Evolutionary conservation across 2,113 vertebrate species (phyloP).

Genomic region (Axis porcinus): DNA sequence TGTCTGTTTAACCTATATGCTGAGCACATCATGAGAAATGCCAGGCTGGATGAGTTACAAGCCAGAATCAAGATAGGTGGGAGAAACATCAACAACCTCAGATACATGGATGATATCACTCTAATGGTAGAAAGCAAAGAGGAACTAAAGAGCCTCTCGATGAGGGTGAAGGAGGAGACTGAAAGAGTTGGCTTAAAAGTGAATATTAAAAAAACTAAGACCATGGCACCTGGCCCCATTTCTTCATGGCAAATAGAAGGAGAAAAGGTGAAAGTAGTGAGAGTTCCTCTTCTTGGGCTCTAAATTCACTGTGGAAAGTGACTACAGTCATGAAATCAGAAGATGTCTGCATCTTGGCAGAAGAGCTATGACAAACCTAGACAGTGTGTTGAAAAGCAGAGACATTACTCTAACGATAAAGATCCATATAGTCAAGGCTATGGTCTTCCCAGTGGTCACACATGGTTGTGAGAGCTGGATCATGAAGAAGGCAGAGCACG

Average conservation of each 20-base stretch:
- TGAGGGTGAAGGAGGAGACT: neutral
- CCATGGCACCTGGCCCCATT: neutral
- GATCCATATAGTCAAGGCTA: neutral
- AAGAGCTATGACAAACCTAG: neutral
- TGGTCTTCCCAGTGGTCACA: neutral
- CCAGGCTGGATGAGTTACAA: neutral
- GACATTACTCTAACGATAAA: neutral
- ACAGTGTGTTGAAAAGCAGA: neutral
- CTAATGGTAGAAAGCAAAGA: neutral
- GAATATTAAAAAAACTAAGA: neutral
- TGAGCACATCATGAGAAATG: neutral
- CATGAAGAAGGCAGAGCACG: neutral
- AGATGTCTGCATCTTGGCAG: neutral
- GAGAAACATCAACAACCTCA: neutral
- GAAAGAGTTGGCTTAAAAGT: neutral
- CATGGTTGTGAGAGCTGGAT: neutral
- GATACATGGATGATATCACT: neutral
- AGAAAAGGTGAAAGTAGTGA: neutral
- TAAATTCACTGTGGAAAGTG: neutral
- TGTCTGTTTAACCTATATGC: neutral
- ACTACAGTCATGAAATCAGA: neutral
- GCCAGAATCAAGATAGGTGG: neutral
- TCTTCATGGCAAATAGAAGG: neutral
- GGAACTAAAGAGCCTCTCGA: neutral
- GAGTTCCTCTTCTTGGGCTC: neutral